Conservation (phyloP, 2,888 invertebrate genomes). For the Cryptosula pallasiana region DNA sequence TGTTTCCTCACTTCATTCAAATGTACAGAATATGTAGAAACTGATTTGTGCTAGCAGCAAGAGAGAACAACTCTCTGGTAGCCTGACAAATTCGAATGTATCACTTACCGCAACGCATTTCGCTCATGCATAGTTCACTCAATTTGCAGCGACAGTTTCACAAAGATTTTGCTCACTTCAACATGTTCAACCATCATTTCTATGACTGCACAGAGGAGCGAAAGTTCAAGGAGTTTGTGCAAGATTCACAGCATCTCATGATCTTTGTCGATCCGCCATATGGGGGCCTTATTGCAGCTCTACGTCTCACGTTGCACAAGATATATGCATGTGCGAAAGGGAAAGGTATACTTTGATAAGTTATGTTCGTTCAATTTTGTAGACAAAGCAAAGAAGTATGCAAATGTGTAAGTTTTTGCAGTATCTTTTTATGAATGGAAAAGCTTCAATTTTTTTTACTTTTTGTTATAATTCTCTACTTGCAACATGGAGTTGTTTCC, state of each 20-base stretch:
- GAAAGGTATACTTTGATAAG: background rate
- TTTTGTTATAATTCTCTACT: no score
- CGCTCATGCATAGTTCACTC: background rate
- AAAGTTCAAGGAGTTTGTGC: slow-evolving; percentile 35
- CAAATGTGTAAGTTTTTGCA: no score
- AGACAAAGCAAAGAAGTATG: no score
- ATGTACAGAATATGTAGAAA: no score
- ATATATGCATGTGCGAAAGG: slow-evolving; percentile 31
- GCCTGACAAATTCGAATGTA: no score
- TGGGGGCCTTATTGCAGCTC: slow-evolving; percentile 78
- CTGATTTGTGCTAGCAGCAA: no score
- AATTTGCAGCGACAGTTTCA: slow-evolving; percentile 52
- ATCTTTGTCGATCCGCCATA: slow-evolving; percentile 74
- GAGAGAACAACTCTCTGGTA: no score
- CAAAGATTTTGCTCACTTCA: slow-evolving; percentile 71
- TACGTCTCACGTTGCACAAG: slow-evolving; percentile 63
- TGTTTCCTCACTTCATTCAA: no score
- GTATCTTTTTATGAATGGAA: no score
- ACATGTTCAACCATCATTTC: slow-evolving; percentile 84
- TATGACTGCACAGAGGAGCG: slow-evolving; percentile 56
- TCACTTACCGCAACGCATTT: no score
- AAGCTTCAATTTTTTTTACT: no score
- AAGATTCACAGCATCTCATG: slow-evolving; percentile 17
- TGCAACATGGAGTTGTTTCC: no score
- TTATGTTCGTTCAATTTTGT: background rate